Evolutionary conservation across 2,797 vertebrate species (phyloP).

Genomic region (Champsocephalus gunnari): DNA sequence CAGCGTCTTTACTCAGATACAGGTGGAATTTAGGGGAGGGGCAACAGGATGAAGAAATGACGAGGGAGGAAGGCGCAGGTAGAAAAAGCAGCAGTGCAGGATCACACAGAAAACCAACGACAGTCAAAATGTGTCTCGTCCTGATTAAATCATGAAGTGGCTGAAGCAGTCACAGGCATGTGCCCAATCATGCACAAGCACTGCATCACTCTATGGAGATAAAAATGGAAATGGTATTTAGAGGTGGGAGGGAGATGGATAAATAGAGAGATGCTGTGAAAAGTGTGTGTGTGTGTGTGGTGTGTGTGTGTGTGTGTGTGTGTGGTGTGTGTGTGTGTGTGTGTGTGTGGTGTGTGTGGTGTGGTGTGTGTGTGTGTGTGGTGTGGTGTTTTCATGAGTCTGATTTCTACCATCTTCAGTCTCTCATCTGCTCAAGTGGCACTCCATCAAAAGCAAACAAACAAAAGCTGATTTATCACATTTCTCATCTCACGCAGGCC

Average conservation of each 20-base stretch:
- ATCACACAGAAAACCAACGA: conserved; percentile 36
- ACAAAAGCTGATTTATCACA: conserved; percentile 57
- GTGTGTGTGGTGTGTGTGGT: conserved; percentile 26
- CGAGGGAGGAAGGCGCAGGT: conserved; percentile 9
- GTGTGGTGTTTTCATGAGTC: conserved; percentile 37
- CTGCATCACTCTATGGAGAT: conserved; percentile 42
- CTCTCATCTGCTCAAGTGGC: conserved; percentile 64
- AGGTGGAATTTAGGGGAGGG: conserved; percentile 44
- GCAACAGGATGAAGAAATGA: conserved; percentile 35
- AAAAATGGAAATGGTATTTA: conserved; percentile 49
- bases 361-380: no score
- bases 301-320: no score
- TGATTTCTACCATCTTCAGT: conserved; percentile 44
- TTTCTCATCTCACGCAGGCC: conserved; percentile 14
- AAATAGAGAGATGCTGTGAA: conserved; percentile 37
- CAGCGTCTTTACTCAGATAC: conserved; percentile 19
- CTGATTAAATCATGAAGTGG: conserved; percentile 69
- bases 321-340: conserved; percentile 41
- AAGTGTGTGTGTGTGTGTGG: no score
- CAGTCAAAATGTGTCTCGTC: conserved; percentile 47
- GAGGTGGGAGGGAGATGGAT: conserved; percentile 41
- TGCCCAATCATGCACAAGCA: conserved; percentile 42
- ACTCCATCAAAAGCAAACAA: conserved; percentile 62
- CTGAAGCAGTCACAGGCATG: conserved; percentile 43
- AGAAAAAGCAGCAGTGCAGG: conserved; percentile 28